A percentile compares a stretch with the other conserved stretches of the same genome.
These are phyloP conservation scores for Cairina moschata DNA, from an alignment of 2,113 vertebrate species.

Conservation along the genomic window DNA sequence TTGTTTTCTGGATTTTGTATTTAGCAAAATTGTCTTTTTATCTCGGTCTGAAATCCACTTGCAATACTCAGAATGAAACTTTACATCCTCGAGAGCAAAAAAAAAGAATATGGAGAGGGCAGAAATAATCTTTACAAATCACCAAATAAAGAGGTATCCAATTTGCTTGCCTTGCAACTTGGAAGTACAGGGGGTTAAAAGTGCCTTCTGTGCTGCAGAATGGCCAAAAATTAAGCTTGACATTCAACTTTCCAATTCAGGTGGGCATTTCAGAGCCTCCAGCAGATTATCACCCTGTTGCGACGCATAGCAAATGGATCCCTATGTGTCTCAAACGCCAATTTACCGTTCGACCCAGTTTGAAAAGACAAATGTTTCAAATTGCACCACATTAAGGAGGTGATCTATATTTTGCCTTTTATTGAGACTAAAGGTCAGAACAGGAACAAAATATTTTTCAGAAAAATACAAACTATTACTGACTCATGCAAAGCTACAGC, in stretches of 20 bases:
- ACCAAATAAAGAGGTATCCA: background rate
- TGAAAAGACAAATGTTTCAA: background rate
- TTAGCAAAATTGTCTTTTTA: background rate
- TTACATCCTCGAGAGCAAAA: background rate
- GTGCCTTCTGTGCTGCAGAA: background rate
- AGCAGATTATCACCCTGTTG: background rate
- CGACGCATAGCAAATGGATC: background rate
- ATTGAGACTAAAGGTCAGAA: background rate
- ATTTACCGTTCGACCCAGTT: background rate
- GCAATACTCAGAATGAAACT: background rate
- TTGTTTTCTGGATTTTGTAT: background rate
- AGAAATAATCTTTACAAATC: conserved; percentile 25
- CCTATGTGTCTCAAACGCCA: background rate
- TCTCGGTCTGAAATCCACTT: conserved; percentile 15
- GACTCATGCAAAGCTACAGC: background rate
- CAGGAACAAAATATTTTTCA: background rate
- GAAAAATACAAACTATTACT: background rate
- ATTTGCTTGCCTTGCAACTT: background rate
- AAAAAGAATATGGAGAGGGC: background rate
- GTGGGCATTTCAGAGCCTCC: background rate
- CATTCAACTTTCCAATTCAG: conserved; percentile 14
- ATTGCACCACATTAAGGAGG: background rate
- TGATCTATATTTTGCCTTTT: background rate
- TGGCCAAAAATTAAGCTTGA: background rate
- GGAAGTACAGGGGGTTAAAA: background rate